These are phyloP conservation scores for Phoxinus phoxinus DNA, from an alignment of 2,113 vertebrate genomes.

Conservation along the genomic window DNA sequence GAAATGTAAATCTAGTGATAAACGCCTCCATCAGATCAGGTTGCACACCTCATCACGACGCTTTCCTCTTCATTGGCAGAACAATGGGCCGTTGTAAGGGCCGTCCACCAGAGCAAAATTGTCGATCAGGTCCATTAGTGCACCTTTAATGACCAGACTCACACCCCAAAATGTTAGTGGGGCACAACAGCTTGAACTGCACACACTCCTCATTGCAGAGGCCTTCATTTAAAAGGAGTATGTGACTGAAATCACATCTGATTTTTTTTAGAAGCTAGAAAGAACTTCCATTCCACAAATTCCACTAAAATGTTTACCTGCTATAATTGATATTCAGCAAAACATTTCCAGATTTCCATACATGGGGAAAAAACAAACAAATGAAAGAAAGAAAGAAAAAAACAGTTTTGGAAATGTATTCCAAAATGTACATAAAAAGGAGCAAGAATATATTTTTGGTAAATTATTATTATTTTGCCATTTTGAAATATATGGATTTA, in stretches of 20 bases:
- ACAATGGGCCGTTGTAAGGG: slow-evolving; percentile 70
- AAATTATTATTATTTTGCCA: too few species aligned
- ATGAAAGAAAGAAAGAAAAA: too few species aligned
- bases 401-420: too few species aligned
- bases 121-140: slow-evolving; percentile 76
- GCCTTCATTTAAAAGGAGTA: slow-evolving; percentile 1
- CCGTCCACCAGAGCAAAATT: slow-evolving; percentile 67
- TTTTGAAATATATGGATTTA: neutral
- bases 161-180: slow-evolving; percentile 66
- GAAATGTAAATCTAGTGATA: slow-evolving; percentile 53
- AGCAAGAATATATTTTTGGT: too few species aligned
- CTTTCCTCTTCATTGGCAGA: slow-evolving; percentile 70
- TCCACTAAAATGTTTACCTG: neutral
- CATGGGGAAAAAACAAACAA: too few species aligned
- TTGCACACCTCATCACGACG: slow-evolving; percentile 50
- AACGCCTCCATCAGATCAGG: slow-evolving; percentile 39
- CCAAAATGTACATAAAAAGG: too few species aligned
- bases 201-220: neutral
- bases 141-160: slow-evolving; percentile 72
- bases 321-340: too few species aligned
- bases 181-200: slow-evolving; percentile 35
- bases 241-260: neutral
- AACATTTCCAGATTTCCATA: too few species aligned
- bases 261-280: neutral
- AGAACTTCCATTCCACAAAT: neutral